Conservation (phyloP, 2,888 invertebrate genomes). For the Acanthosepion lycidas region DNA sequence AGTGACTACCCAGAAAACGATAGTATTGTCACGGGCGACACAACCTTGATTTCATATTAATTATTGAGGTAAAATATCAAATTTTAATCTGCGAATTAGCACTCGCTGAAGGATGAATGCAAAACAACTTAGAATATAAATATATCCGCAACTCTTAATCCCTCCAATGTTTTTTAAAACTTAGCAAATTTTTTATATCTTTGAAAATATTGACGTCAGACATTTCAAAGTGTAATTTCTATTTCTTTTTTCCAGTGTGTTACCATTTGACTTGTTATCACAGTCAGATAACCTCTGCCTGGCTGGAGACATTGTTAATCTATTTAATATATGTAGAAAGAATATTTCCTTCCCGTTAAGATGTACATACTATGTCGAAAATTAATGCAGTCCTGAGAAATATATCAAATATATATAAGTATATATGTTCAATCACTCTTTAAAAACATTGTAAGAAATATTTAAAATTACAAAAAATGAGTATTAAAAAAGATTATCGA, state of each 20-base stretch:
- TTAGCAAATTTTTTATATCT: neutral
- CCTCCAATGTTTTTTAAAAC: neutral
- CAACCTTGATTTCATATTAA: too few species aligned
- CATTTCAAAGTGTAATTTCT: neutral
- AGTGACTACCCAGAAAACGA: too few species aligned
- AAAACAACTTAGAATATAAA: too few species aligned
- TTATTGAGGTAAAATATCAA: too few species aligned
- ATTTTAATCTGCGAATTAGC: too few species aligned
- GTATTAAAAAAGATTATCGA: too few species aligned
- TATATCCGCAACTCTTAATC: too few species aligned
- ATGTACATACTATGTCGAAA: neutral
- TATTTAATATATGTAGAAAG: neutral
- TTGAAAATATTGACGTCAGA: neutral
- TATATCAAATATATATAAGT: neutral
- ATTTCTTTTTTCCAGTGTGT: neutral
- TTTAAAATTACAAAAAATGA: too few species aligned
- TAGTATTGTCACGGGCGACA: too few species aligned
- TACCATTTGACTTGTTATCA: neutral
- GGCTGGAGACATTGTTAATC: neutral
- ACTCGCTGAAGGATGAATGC: too few species aligned
- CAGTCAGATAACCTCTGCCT: neutral
- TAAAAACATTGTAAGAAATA: too few species aligned
- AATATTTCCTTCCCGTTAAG: neutral
- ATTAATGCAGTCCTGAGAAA: neutral
- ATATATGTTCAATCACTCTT: neutral